Percentiles rank a stretch among this genome's conserved stretches.
phyloP scores from a whole-genome alignment of 2,797 vertebrate genomes.

The Clarias fuscus region DNA sequence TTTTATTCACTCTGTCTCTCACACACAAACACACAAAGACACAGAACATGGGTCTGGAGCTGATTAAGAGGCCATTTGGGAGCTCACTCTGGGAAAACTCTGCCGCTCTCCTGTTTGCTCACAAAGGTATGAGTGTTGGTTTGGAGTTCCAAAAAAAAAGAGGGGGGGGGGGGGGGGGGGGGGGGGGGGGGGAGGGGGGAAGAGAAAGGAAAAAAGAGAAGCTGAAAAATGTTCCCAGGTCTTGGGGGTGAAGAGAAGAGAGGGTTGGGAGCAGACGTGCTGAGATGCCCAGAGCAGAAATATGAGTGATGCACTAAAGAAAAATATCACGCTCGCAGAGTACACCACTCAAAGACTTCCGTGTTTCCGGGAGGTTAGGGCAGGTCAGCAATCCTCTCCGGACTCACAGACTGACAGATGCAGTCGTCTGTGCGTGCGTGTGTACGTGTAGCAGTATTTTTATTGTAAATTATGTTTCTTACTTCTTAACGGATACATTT shows the following conservation, averaged over 20 bases:
- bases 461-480: background rate
- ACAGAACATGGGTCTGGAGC: conserved; percentile 79
- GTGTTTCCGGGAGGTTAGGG: conserved; percentile 1
- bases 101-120: conserved; percentile 73
- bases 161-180: background rate
- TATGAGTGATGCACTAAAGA: conserved; percentile 18
- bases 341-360: background rate
- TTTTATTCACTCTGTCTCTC: conserved; percentile 46
- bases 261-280: conserved; percentile 1
- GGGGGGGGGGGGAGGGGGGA: conserved; percentile 14
- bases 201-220: conserved; percentile 40
- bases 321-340: background rate
- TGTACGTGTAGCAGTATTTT: background rate
- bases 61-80: conserved; percentile 83
- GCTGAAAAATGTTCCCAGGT: conserved; percentile 59
- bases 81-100: conserved; percentile 77
- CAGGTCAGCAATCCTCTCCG: conserved; percentile 1
- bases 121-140: conserved; percentile 68
- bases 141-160: conserved; percentile 57
- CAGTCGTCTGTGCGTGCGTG: background rate
- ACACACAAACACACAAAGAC: conserved; percentile 30
- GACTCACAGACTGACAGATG: background rate
- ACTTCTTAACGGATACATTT: background rate
- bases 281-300: conserved; percentile 19
- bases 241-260: conserved; percentile 26